Evolutionary conservation across 2,888 invertebrate genomes (phyloP), one percentile per base, ranked within the genome.

Genomic region (Drosophila paramelanica): DNA sequence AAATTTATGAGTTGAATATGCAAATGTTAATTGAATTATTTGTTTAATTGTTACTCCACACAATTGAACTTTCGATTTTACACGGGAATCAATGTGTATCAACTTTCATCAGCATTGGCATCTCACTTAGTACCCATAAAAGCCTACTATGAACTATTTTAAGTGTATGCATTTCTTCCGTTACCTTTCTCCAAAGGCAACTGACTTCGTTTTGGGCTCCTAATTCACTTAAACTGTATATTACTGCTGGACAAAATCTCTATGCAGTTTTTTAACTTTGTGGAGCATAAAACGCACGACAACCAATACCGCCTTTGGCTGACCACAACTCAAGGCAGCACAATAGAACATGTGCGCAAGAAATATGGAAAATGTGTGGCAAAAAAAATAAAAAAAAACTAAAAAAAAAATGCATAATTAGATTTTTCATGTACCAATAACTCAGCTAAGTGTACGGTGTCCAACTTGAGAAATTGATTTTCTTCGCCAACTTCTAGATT

Each of bases 241-340:
- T 43, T 14, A 36, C 61, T 59, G 59, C 69, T 67, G 86, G 82
- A 76, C 79, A 82, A 67, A 61, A 70, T 55, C 36, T 64, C 46
- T n/a, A 33, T 52, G 61, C 79, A 71, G 71, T 67, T 77, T 65
- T 60, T 59, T 68, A 64, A 71, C 49, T 83, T 88, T 83, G 83
- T 83, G 83, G 83, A 88, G 89, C 83, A 83, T 66, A 88, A 85
- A 87, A 85, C 73, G 84, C 88, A 83, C 78, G 87, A 85, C 82
- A 86, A 57, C 62, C 49, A 50, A 31, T 45, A 41, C 47, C 61
- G 60, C 50, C 51, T 58, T 53, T 61, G 17, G 51, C 66, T 73
- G 83, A 85, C 82, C 84, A 73, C 75, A 80, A 65, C 41, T 49
- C 43, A 20, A 41, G 6, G 25, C 25, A 27, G 66, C 61, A 58